phyloP scores from a whole-genome alignment of 2,888 invertebrate species.

The Macaria liturata region DNA sequence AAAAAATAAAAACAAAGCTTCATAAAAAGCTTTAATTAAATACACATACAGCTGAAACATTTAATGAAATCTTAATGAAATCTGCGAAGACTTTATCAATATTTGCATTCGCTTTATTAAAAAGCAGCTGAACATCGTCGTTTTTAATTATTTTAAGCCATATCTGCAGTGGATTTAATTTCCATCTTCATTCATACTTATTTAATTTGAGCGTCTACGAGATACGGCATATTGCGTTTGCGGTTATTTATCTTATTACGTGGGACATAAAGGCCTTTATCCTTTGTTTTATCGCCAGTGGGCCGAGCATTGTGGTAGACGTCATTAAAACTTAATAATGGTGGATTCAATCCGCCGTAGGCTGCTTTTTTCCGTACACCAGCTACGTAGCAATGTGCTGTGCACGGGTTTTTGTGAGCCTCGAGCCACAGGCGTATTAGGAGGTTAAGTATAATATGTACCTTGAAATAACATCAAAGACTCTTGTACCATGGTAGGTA shows the following conservation, averaged over 20 bases:
- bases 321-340: constrained; percentile 79
- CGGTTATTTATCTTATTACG: constrained; percentile 68
- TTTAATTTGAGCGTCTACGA: constrained; percentile 46
- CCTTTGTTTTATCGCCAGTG: constrained; percentile 65
- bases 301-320: constrained; percentile 58
- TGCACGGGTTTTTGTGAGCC: neutral
- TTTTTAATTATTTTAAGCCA: constrained; percentile 34
- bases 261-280: constrained; percentile 64
- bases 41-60: no score
- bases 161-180: constrained; percentile 45
- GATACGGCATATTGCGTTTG: constrained; percentile 52
- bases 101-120: constrained; percentile 8
- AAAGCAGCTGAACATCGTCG: constrained; percentile 8
- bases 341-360: constrained; percentile 61
- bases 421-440: no score
- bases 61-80: neutral
- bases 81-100: constrained; percentile 2
- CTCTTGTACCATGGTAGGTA: no score
- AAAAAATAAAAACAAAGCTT: no score
- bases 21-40: no score
- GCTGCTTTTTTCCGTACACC: constrained; percentile 41
- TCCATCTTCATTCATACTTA: constrained; percentile 55
- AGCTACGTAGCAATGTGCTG: neutral
- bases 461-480: no score
- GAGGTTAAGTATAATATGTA: no score